Base-by-base conservation (phyloP, 2,888 invertebrate species). In the Ornithoptera priamus region DNA sequence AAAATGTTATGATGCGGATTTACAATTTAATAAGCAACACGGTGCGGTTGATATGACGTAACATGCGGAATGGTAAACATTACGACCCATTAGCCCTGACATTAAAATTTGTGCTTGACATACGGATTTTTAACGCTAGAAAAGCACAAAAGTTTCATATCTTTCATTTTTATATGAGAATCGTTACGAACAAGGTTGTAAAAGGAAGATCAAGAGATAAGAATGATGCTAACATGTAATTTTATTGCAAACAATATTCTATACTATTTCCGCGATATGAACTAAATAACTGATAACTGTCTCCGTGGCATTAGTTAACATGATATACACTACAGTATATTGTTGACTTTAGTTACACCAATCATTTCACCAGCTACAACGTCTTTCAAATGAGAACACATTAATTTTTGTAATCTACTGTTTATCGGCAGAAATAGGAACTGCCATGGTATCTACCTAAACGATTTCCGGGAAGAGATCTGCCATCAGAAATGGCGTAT, bases 21-120 rank as follows among this genome's bases (percentile, higher is more conserved):
- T 58, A 65, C 57, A 65, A 65, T 65, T 65, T 65, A 65, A 65
- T 65, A 65, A 65, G 57, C 65, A 65, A 57, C 58, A 39, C 58
- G 20, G 15, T 36, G 58, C 39, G 58, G 58, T 42, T 65, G 58
- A 65, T 39, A 22, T 56, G 24, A 58, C 58, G 42, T 65, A 57
- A 58, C 65, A 65, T 42, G 65, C 56, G 57, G 42, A 65, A 65
- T 57, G 65, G 57, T 58, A 18, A 65, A 65, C 57, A 65, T 65
- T 58, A 65, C 57, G 15, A 22, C 22, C 24, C 65, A 65, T 65
- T 65, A 65, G 65, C 22, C 58, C 39, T 65, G 65, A 58, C 65
- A 65, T 65, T 57, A 42, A 65, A 20, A 65, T 65, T 65, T 65
- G 22, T 62, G 61, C n/a, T 22, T 20, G 57, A 17, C 53, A 53